Evolutionary conservation across 23 tunicate species (phyloP).

Genomic region (Halocynthia roretzi): DNA sequence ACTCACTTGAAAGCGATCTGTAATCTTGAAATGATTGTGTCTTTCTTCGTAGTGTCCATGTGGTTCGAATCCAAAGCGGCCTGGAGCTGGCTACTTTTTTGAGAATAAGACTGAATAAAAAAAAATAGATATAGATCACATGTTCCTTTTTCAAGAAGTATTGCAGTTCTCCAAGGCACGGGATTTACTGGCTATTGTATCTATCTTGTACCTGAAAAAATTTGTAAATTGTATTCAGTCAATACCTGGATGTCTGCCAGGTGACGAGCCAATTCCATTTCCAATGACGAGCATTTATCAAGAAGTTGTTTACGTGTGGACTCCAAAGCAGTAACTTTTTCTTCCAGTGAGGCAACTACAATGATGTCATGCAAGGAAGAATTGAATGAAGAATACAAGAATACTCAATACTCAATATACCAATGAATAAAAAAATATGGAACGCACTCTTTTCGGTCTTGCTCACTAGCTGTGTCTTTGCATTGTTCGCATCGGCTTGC

Average conservation of each 20-base stretch:
- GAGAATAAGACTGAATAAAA: background rate
- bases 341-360: too few relatives aligned
- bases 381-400: background rate
- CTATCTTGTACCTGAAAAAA: too few relatives aligned
- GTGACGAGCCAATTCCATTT: too few relatives aligned
- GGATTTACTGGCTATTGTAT: too few relatives aligned
- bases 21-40: constrained; percentile 17
- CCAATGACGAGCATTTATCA: too few relatives aligned
- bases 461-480: constrained; percentile 31
- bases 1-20: constrained; percentile 33
- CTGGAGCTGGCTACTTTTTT: constrained; percentile 24
- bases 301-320: too few relatives aligned
- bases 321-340: too few relatives aligned
- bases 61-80: constrained; percentile 2
- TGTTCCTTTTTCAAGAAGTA: too few relatives aligned
- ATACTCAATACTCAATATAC: background rate
- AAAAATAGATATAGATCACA: background rate
- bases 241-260: too few relatives aligned
- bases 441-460: constrained; percentile 51
- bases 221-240: too few relatives aligned
- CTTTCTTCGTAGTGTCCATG: constrained; percentile 18
- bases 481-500: constrained; percentile 49
- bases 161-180: too few relatives aligned
- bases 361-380: background rate
- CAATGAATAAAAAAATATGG: too few relatives aligned